These are phyloP conservation scores for Sebastes diploproa DNA, from an alignment of 2,797 vertebrate species.

Conservation along the genomic window DNA sequence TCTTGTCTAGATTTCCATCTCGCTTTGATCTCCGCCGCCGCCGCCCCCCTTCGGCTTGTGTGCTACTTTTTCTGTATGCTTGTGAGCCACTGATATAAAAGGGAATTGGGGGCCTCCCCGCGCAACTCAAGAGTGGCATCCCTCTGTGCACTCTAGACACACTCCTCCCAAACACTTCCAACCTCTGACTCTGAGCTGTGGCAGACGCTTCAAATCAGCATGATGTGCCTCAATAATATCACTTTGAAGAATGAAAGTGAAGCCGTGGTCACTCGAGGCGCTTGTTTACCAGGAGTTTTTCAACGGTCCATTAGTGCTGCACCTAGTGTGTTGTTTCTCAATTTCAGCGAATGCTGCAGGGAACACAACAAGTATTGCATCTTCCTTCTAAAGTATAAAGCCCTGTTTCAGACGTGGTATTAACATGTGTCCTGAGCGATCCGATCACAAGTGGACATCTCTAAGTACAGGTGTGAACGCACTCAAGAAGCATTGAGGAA, in stretches of 20 bases:
- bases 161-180: constrained; percentile 57
- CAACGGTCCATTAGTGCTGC: not conserved
- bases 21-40: constrained; percentile 57
- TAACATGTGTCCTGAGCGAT: no score
- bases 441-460: no score
- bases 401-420: no score
- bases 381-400: not conserved
- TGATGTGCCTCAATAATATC: constrained; percentile 50
- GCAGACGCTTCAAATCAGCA: constrained; percentile 57
- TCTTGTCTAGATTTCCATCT: constrained; percentile 60
- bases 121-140: constrained; percentile 50
- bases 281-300: constrained; percentile 34
- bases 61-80: constrained; percentile 48
- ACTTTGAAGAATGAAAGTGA: constrained; percentile 67
- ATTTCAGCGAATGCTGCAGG: not conserved
- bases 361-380: not conserved
- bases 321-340: not conserved
- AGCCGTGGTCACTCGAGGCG: constrained; percentile 14
- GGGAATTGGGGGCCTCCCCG: constrained; percentile 62
- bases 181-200: constrained; percentile 50
- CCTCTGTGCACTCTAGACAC: constrained; percentile 55
- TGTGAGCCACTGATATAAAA: constrained; percentile 62
- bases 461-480: no score
- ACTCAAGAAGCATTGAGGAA: no score
- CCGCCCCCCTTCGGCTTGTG: constrained; percentile 14